Percentiles rank a stretch among this genome's conserved stretches.
Conservation (phyloP, 2,888 invertebrate genomes). For the Andrena minutula region DNA sequence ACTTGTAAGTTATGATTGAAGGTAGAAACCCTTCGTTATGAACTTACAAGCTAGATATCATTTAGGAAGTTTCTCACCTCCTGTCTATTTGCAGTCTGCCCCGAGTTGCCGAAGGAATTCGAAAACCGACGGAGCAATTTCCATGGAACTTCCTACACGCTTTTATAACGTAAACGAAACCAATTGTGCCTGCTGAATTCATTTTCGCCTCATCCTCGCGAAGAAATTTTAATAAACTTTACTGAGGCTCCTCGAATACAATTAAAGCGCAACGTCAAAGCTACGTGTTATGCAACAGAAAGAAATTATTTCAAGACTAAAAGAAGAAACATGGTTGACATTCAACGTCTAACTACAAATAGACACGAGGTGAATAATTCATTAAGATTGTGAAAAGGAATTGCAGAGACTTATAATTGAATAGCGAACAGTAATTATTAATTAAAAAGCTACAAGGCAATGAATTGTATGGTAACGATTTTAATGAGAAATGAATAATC, state of each 20-base stretch:
- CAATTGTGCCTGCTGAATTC: background rate
- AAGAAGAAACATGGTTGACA: no score
- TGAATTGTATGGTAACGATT: background rate
- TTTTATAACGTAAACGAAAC: slow-evolving; percentile 27
- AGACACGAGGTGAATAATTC: background rate
- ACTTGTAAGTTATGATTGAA: slow-evolving; percentile 59
- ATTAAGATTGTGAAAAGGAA: background rate
- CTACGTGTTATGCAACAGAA: no score
- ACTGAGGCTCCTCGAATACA: background rate
- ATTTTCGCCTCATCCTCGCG: background rate
- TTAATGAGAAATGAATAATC: slow-evolving; percentile 5
- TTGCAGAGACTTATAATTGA: background rate
- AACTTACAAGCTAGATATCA: slow-evolving; percentile 55
- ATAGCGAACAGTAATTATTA: background rate
- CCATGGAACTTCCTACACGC: slow-evolving; percentile 30
- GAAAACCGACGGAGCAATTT: slow-evolving; percentile 39
- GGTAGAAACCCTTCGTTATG: slow-evolving; percentile 49
- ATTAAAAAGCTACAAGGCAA: background rate
- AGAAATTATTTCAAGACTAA: no score
- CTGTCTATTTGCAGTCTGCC: slow-evolving; percentile 44
- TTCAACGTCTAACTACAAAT: no score
- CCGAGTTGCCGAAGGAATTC: slow-evolving; percentile 23
- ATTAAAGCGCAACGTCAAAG: background rate
- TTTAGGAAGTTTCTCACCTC: slow-evolving; percentile 57
- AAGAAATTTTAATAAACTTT: slow-evolving; percentile 6